Conservation (phyloP, 35 echinoderm and acorn worm species). For the Heliocidaris tuberculata region DNA sequence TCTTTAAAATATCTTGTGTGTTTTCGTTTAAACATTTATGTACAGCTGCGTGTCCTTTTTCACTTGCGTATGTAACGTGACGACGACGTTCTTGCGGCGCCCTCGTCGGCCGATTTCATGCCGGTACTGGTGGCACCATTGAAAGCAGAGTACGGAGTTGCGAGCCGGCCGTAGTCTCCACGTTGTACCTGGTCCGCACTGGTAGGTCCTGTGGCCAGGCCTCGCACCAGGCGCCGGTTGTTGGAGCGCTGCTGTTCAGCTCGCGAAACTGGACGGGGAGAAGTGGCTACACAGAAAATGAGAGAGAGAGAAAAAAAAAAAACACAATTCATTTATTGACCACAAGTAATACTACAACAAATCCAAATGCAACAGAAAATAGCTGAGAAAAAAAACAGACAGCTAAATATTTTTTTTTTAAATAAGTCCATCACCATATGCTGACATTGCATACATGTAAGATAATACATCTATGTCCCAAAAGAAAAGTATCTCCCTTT, state of each 20-base stretch:
- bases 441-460: neutral
- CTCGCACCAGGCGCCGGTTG: slow-evolving; percentile 88
- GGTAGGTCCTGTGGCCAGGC: slow-evolving; percentile 70
- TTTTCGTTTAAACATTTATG: slow-evolving; percentile 6
- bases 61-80: slow-evolving; percentile 97
- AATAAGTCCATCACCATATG: neutral
- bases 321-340: neutral
- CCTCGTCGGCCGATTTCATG: slow-evolving; percentile 80
- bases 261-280: slow-evolving; percentile 98
- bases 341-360: neutral
- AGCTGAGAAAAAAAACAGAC: neutral
- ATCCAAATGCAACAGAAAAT: neutral
- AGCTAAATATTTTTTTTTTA: too few relatives aligned
- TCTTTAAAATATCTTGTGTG: neutral
- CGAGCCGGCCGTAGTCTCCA: slow-evolving; percentile 69
- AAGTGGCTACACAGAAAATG: slow-evolving; percentile 64
- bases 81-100: slow-evolving; percentile 83
- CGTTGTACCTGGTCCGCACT: slow-evolving; percentile 73
- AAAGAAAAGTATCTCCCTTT: neutral
- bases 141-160: slow-evolving; percentile 91
- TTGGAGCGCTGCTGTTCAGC: slow-evolving; percentile 92
- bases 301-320: slow-evolving; percentile 28
- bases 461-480: neutral
- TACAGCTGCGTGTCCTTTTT: slow-evolving; percentile 52
- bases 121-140: slow-evolving; percentile 77